Evolutionary conservation across 1,140 invertebrate genomes (phyloP).

Genomic region (Dendroctonus valens): DNA sequence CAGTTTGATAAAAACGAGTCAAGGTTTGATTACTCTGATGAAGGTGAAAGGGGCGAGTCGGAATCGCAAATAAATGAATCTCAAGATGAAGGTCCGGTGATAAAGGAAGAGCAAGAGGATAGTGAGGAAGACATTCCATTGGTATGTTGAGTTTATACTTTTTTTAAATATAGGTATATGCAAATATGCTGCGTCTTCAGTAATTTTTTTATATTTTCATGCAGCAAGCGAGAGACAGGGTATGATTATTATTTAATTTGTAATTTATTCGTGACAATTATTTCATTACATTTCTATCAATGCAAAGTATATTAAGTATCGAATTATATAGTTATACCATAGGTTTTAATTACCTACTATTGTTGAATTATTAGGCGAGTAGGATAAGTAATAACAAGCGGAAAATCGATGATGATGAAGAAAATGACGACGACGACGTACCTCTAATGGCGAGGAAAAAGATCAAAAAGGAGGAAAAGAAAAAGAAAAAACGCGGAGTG

Average conservation of each 20-base stretch:
- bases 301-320: too few relatives aligned
- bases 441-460: constrained; percentile 70
- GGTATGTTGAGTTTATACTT: constrained; percentile 53
- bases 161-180: not conserved
- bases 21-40: constrained; percentile 46
- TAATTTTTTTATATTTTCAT: constrained; percentile 6
- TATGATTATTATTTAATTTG: not conserved
- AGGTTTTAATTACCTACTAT: too few relatives aligned
- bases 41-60: constrained; percentile 53
- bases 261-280: constrained; percentile 11
- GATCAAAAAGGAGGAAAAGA: constrained; percentile 66
- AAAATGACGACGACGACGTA: constrained; percentile 65
- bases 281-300: not conserved
- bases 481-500: constrained; percentile 58
- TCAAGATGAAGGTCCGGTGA: constrained; percentile 46
- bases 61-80: constrained; percentile 52
- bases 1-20: constrained; percentile 59
- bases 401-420: constrained; percentile 54
- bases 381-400: constrained; percentile 47
- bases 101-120: constrained; percentile 55
- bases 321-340: too few relatives aligned
- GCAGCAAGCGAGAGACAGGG: constrained; percentile 8
- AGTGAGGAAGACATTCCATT: constrained; percentile 78
- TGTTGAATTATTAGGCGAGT: too few relatives aligned
- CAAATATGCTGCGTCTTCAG: constrained; percentile 3